Evolutionary conservation across 2,888 invertebrate genomes (phyloP), one percentile per base, ranked within the genome.

Genomic region (Ophioninae sp.): DNA sequence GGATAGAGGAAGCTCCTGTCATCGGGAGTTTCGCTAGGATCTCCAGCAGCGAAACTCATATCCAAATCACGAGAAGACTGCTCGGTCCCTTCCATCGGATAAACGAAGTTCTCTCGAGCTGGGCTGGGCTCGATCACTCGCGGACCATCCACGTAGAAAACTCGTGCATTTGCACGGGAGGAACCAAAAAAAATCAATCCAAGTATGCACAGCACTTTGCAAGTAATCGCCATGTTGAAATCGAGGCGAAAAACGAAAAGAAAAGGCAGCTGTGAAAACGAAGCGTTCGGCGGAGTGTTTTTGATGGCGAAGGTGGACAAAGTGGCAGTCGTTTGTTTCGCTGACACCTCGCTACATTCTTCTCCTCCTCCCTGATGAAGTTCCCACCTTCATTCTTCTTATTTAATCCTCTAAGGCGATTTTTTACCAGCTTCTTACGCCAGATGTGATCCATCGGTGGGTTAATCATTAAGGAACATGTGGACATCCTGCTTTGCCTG

Each of bases 51-150:
- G 80, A 91, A 91, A 73, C 87, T 89, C 61, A 91, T 79, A 74
- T 91, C 91, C 81, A 91, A 87, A 85, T 91, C 90, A 59, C 89
- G 88, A 3, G 91, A 91, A 7, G 91, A 88, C 82, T 91, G 89
- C 78, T 91, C 91, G 68, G 75, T 67, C 17, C 78, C 75, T 63
- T 83, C 69, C 73, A 64, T 30, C n/a, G 87, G 86, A 79, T 86
- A 87, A 77, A 82, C 81, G 67, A 85, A 86, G 17, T 56, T 84
- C 76, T 84, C 80, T 81, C 85, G 85, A 22, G 68, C n/a, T 81
- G 51, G 85, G 80, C 10, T 68, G 61, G 9, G 83, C 7, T 37
- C 59, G 76, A 37, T 71, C 22, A 59, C 63, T 23, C 68, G 23
- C 6, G 79, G 82, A 17, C 30, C 71, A 23, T 85, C 83, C 61